phyloP scores from a whole-genome alignment of 2,888 invertebrate species.

The Yponomeuta evonymella region DNA sequence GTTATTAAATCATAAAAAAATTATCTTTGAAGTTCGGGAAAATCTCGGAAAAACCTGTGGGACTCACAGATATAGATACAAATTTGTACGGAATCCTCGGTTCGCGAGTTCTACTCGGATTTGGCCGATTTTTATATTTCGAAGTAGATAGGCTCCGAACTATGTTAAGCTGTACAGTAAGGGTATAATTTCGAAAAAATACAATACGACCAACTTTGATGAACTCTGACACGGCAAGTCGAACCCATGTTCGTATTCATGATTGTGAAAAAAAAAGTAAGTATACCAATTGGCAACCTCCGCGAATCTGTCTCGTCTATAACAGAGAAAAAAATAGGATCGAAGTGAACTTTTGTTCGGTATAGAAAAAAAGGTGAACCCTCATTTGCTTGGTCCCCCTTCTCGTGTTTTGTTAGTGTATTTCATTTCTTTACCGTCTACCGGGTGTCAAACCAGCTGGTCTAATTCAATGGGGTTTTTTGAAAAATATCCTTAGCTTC shows the following conservation, averaged over 20 bases:
- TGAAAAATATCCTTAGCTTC: slow-evolving; percentile 20
- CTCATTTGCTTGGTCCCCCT: slow-evolving; percentile 53
- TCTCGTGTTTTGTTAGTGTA: slow-evolving; percentile 40
- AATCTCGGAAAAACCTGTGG: too few relatives aligned
- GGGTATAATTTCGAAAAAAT: slow-evolving; percentile 17
- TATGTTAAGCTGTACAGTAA: background rate
- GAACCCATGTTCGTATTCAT: slow-evolving; percentile 45
- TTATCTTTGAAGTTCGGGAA: too few relatives aligned
- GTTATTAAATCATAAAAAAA: too few relatives aligned
- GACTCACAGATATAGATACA: too few relatives aligned
- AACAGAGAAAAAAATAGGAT: slow-evolving; percentile 49
- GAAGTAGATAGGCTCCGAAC: too few relatives aligned
- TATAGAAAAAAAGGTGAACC: slow-evolving; percentile 47
- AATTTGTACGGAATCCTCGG: too few relatives aligned
- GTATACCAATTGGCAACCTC: slow-evolving; percentile 30
- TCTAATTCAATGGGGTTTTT: slow-evolving; percentile 53
- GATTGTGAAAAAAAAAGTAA: slow-evolving; percentile 29
- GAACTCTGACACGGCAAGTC: slow-evolving; percentile 61
- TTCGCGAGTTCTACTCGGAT: too few relatives aligned
- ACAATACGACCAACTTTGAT: slow-evolving; percentile 33
- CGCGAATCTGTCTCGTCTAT: slow-evolving; percentile 50
- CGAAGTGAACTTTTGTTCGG: slow-evolving; percentile 36
- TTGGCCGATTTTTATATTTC: too few relatives aligned
- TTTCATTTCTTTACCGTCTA: slow-evolving; percentile 51
- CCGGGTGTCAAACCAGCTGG: slow-evolving; percentile 63